Conservation (phyloP, 2,797 vertebrate species). For the Trachops cirrhosus region DNA sequence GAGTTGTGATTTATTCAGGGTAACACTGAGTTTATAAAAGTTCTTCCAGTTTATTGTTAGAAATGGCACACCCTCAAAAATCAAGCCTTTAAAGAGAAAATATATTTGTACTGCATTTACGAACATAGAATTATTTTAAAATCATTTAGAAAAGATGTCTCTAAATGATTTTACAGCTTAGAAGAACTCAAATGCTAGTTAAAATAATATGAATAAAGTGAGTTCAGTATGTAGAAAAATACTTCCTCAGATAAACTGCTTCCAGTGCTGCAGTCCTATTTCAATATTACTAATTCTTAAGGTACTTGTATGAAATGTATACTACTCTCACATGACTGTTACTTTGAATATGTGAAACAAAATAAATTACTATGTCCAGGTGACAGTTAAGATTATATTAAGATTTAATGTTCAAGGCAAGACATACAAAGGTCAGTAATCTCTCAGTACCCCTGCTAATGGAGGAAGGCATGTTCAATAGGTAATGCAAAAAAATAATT, state of each 20-base stretch:
- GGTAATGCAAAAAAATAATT: conserved; percentile 17
- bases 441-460: not conserved
- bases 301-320: conserved; percentile 18
- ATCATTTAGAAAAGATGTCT: not conserved
- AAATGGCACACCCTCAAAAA: not conserved
- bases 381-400: not conserved
- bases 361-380: not conserved
- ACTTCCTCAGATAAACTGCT: not conserved
- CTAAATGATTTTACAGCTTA: not conserved
- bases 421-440: not conserved
- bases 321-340: not conserved
- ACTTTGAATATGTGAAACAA: conserved; percentile 8
- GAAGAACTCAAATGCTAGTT: not conserved
- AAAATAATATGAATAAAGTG: conserved; percentile 19
- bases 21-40: not conserved
- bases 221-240: not conserved
- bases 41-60: not conserved
- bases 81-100: conserved; percentile 13
- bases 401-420: not conserved
- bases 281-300: conserved; percentile 1
- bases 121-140: not conserved
- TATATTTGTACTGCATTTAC: not conserved
- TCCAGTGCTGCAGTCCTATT: not conserved
- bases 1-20: not conserved
- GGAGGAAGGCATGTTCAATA: not conserved